Evolutionary conservation across 2,113 vertebrate species (phyloP), one percentile per base, ranked within the genome.

Genomic region (Fulica atra): DNA sequence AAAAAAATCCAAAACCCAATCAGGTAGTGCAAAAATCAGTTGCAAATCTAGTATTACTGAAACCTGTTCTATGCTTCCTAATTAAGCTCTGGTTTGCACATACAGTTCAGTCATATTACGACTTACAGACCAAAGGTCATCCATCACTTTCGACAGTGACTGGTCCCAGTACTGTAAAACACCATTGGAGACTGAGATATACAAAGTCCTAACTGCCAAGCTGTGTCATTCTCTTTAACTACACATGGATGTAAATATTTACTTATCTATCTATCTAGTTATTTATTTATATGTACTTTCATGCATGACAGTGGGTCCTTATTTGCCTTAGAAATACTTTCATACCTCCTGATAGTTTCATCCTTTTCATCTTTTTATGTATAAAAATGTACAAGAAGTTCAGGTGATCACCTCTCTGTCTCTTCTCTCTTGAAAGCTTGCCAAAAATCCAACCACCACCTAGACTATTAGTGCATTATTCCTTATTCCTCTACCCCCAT

Each of bases 381-480:
- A 38, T 65, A 59, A 79, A 94, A 91, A 85, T 70, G 35, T 77
- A 29, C 26, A 82, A 70, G 44, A 80, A 76, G 31, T 89, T 95
- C 66, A 86, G 53, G 13, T 89, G 79, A 86, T 66, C 78, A 46
- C 68, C 36, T 86, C 8, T 79, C 13, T 90, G 53, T 78, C 38
- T 61, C 35, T 81, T 68, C 31, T 73, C 21, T 84, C 80, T 88
- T 83, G 71, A 80, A 95, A 92, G 24, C 24, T 90, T 93, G 69
- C 80, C n/a, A 88, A 93, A 95, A 93, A 92, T 72, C 26, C 69
- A 94, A 26, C 84, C 53, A 85, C 70, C 35, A 83, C 63, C 77
- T 92, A 78, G 70, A 50, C 74, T 96, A 81, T 92, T 92, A 95
- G 57, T 54, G 65, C 60, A 60, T 94, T 97, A 90, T 87, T 96